A percentile compares a stretch with the other conserved stretches of the same genome.
Evolutionary conservation across 2,888 invertebrate genomes (phyloP).

Genomic region (Frankliniella intonsa): DNA sequence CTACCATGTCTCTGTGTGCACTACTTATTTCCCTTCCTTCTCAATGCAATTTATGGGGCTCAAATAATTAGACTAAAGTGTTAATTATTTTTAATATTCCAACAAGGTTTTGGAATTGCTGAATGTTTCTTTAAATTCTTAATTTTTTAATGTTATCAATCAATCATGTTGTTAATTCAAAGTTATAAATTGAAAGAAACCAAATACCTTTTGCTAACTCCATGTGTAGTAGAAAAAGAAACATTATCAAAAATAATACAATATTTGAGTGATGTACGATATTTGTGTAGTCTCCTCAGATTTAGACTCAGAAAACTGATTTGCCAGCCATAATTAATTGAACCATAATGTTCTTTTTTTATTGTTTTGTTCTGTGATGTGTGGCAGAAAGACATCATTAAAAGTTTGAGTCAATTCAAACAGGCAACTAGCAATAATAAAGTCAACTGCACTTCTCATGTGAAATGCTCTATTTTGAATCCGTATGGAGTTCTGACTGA

Average conservation of each 20-base stretch:
- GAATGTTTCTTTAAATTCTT: not conserved
- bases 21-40: conserved; percentile 17
- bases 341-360: not conserved
- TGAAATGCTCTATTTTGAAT: conserved; percentile 25
- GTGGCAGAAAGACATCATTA: not conserved
- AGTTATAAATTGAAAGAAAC: not conserved
- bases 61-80: conserved; percentile 16
- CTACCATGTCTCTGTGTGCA: conserved; percentile 18
- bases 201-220: not conserved
- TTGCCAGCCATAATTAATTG: not conserved
- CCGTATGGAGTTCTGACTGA: conserved; percentile 22
- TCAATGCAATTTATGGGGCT: conserved; percentile 22
- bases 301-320: not conserved
- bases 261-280: not conserved
- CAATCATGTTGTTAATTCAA: not conserved
- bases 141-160: not conserved
- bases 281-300: not conserved
- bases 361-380: conserved; percentile 16
- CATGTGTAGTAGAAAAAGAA: too few species aligned
- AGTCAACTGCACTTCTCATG: conserved; percentile 9
- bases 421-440: conserved; percentile 20
- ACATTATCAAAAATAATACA: too few species aligned
- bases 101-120: conserved; percentile 3
- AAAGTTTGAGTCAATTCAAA: conserved; percentile 17
- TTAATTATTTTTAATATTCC: conserved; percentile 26